Evolutionary conservation across 1,140 invertebrate species (phyloP).

Genomic region (Meteorus sp.): DNA sequence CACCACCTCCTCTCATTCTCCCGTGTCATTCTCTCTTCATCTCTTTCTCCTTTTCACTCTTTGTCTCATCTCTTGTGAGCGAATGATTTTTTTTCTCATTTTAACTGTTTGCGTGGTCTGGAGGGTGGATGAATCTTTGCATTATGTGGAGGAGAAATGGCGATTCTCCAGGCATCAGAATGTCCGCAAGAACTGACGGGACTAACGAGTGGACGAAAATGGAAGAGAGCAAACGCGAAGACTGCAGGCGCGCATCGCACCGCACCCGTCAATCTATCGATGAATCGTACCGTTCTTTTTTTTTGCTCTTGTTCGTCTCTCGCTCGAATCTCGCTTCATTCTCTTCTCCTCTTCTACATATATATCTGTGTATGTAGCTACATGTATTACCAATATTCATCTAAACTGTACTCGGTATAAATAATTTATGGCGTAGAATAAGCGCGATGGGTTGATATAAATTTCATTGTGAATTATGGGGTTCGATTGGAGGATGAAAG

Average conservation of each 20-base stretch:
- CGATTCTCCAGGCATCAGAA: constrained; percentile 22
- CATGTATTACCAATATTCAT: constrained; percentile 29
- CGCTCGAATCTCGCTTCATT: neutral
- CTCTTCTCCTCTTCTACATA: constrained; percentile 10
- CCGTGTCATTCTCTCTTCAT: neutral
- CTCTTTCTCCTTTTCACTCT: constrained; percentile 2
- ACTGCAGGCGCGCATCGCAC: too few relatives aligned
- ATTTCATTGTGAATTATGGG: constrained; percentile 21
- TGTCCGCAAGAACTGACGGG: constrained; percentile 22
- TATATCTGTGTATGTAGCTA: too few relatives aligned
- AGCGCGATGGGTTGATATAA: constrained; percentile 4
- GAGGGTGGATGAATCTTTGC: constrained; percentile 16
- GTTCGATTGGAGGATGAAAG: constrained; percentile 21
- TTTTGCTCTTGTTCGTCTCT: neutral
- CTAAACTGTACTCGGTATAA: constrained; percentile 1
- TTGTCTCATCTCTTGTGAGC: neutral
- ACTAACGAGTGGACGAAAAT: constrained; percentile 22
- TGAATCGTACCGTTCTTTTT: neutral
- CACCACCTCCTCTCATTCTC: neutral
- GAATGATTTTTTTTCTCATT: neutral
- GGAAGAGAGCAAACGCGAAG: constrained; percentile 22
- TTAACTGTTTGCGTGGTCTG: neutral
- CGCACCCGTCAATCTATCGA: constrained; percentile 22
- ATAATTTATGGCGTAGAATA: constrained; percentile 16
- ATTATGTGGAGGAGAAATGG: constrained; percentile 27